A percentile compares a stretch with the other conserved stretches of the same genome.
Conservation (phyloP, 2,888 invertebrate genomes). For the Epirrhoe alternata region DNA sequence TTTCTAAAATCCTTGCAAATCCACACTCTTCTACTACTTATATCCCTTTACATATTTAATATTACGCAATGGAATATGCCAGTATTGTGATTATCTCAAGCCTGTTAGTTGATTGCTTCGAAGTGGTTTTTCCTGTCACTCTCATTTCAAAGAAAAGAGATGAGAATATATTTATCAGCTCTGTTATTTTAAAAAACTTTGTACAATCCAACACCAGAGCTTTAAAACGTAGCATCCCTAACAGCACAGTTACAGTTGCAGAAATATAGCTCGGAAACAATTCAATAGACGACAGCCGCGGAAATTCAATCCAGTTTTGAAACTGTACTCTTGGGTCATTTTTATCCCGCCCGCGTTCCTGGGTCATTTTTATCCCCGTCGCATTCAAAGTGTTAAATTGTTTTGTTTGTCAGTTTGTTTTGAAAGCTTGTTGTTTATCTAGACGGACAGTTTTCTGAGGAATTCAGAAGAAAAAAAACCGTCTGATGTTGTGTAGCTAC, state of each 20-base stretch:
- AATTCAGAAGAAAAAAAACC: background rate
- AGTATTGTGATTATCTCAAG: too few species aligned
- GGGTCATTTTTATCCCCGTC: constrained; percentile 30
- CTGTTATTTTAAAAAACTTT: background rate
- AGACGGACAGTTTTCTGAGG: background rate
- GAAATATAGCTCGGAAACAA: constrained; percentile 57
- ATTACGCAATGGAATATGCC: too few species aligned
- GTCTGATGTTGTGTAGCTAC: too few species aligned
- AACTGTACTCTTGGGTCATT: constrained; percentile 46
- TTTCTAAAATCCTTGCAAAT: too few species aligned
- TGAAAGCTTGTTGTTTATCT: constrained; percentile 5
- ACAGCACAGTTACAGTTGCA: constrained; percentile 49
- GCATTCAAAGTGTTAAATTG: constrained; percentile 43
- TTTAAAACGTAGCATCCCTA: constrained; percentile 20
- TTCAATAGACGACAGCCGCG: constrained; percentile 55
- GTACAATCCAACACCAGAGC: background rate
- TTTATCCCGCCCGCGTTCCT: constrained; percentile 36
- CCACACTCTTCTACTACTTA: too few species aligned
- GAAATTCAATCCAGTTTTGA: constrained; percentile 55
- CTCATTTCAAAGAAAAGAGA: too few species aligned
- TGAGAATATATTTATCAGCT: too few species aligned
- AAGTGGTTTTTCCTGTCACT: too few species aligned
- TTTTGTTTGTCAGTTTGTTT: constrained; percentile 32
- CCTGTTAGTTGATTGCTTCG: too few species aligned
- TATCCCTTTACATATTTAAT: too few species aligned